Evolutionary conservation across 2,797 vertebrate species (phyloP).

Genomic region (Eulemur mongoz): DNA sequence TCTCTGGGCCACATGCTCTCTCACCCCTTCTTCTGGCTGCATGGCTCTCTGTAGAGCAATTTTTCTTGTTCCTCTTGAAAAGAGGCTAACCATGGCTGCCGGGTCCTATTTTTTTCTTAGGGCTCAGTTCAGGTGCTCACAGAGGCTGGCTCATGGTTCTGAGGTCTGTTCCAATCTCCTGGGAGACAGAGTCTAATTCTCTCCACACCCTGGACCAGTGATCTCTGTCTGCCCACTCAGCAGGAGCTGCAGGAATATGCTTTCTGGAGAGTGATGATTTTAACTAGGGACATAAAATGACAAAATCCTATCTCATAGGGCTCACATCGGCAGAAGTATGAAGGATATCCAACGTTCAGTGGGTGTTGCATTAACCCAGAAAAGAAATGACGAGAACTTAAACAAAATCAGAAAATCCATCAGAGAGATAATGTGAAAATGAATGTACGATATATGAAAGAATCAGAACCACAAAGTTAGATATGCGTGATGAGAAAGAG

Average conservation of each 20-base stretch:
- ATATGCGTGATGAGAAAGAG: neutral
- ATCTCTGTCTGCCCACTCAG: neutral
- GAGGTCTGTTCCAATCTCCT: neutral
- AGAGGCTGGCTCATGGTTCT: neutral
- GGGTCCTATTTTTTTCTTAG: neutral
- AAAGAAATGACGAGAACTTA: neutral
- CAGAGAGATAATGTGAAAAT: neutral
- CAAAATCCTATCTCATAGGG: neutral
- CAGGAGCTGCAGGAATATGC: neutral
- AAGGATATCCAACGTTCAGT: neutral
- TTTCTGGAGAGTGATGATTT: neutral
- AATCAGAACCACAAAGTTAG: neutral
- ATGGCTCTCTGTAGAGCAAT: neutral
- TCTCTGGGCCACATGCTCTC: neutral
- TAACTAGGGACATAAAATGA: neutral
- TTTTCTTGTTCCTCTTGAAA: neutral
- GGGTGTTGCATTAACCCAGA: neutral
- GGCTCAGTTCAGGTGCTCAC: neutral
- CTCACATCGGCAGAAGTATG: neutral
- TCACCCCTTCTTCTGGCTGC: neutral
- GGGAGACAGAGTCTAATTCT: neutral
- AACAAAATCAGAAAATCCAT: conserved; percentile 5
- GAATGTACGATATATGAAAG: neutral
- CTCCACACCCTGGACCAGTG: neutral
- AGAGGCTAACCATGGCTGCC: neutral